phyloP scores from a whole-genome alignment of 1,140 invertebrate species.

The Homarus americanus region DNA sequence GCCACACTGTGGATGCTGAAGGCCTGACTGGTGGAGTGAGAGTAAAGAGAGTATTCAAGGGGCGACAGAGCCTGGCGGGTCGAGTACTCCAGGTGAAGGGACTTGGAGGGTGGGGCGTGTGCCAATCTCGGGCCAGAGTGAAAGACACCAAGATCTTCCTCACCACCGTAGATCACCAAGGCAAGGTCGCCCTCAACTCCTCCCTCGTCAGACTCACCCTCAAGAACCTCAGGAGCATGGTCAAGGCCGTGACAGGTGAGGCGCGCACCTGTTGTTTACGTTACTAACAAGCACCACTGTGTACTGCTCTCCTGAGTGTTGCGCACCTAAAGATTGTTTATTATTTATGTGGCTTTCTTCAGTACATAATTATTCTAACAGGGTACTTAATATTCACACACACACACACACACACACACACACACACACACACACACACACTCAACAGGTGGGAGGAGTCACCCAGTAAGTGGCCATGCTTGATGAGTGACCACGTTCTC shows the following conservation, averaged over 20 bases:
- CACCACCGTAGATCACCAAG: slow-evolving; percentile 28
- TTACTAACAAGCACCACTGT: too few relatives aligned
- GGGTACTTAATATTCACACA: neutral
- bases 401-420: slow-evolving; percentile 37
- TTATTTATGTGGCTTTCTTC: too few relatives aligned
- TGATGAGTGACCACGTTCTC: too few relatives aligned
- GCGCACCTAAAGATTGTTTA: too few relatives aligned
- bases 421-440: slow-evolving; percentile 32
- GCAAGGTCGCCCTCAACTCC: slow-evolving; percentile 46
- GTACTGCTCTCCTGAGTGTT: too few relatives aligned
- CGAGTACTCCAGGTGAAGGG: slow-evolving; percentile 37
- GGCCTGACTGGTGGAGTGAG: slow-evolving; percentile 51
- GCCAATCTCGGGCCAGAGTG: slow-evolving; percentile 46
- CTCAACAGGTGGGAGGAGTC: neutral
- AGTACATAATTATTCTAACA: neutral
- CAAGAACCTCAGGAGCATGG: slow-evolving; percentile 47
- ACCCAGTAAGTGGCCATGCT: neutral
- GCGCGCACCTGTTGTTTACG: neutral
- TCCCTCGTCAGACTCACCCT: slow-evolving; percentile 58
- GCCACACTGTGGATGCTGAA: slow-evolving; percentile 17
- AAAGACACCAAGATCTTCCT: slow-evolving; percentile 63
- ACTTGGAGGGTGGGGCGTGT: slow-evolving; percentile 47
- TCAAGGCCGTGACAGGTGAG: slow-evolving; percentile 30
- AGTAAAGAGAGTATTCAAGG: slow-evolving; percentile 60
- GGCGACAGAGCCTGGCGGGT: slow-evolving; percentile 8